Base-by-base conservation (phyloP, 2,797 vertebrate genomes). In the Artibeus jamaicensis region DNA sequence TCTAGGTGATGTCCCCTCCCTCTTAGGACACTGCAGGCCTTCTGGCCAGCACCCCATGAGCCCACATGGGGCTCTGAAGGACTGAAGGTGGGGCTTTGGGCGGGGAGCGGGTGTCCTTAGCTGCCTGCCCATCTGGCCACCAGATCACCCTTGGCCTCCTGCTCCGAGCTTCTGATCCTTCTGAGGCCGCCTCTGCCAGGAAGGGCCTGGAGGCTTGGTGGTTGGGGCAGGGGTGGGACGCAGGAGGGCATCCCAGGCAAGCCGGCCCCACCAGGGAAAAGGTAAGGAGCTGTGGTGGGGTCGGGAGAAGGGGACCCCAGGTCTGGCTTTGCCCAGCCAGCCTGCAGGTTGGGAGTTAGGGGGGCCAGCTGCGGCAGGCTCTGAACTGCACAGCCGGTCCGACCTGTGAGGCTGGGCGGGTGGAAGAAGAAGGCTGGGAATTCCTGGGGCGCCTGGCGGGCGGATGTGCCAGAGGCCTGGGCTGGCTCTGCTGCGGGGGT, bases 381-480 rank as follows among this genome's bases (percentile, higher is more conserved):
- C 53, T 48, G n/a, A 32, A 50, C 34, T 6, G 39, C n/a, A 48
- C 87, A 95, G 88, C 71, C 65, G 34, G 59, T 10, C n/a, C 6
- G 53, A n/a, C 24, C 70, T 83, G 34, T 59, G 81, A 84, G 70
- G 87, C 59, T 34, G 68, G 84, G 96, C 91, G 55, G 76, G 55
- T 46, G 32, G 84, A 53, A 26, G 59, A 62, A 62, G 68, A 77
- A 84, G 70, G 87, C 59, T 57, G 77, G 84, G 96, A 96, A 94
- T 95, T 94, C 95, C 94, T 91, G 88, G 93, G 85, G 78, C 53
- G 77, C 67, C 83, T 81, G 91, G 85, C 37, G 1, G 79, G 91
- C 18, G 37, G 91, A 95, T 93, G 57, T 96, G 97, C 96, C 95
- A 34, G 78, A 53, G 86, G 93, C 90, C 90, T 68, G 88, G 96